phyloP scores from a whole-genome alignment of 2,797 vertebrate genomes.

The Okamejei kenojei region DNA sequence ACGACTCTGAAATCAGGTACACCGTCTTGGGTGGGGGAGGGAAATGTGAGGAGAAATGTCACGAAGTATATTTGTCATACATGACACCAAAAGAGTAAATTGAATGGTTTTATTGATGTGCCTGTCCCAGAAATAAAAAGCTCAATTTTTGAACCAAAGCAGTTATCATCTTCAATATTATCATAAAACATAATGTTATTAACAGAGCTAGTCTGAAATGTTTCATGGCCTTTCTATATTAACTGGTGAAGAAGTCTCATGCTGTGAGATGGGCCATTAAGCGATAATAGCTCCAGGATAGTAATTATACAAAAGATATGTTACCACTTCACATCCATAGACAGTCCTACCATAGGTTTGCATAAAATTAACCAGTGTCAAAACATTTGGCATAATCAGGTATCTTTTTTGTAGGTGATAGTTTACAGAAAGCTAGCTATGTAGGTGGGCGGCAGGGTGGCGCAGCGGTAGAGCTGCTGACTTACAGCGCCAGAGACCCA shows the following conservation, averaged over 20 bases:
- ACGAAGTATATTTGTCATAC: not conserved
- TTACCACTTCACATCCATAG: not conserved
- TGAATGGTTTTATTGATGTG: not conserved
- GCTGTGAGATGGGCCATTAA: not conserved
- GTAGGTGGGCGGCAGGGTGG: too few relatives aligned
- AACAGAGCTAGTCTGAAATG: not conserved
- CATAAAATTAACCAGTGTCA: not conserved
- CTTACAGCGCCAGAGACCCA: too few relatives aligned
- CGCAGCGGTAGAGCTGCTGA: too few relatives aligned
- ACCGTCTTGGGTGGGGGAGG: not conserved
- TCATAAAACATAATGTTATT: not conserved
- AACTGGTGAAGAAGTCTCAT: not conserved
- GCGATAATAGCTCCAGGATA: not conserved
- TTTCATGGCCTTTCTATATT: not conserved
- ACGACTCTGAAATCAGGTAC: too few relatives aligned
- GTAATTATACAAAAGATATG: not conserved
- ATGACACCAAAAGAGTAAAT: not conserved
- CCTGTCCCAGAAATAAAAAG: not conserved
- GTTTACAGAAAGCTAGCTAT: too few relatives aligned
- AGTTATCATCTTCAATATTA: not conserved
- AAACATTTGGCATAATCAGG: too few relatives aligned
- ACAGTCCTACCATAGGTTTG: not conserved
- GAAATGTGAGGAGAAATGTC: not conserved
- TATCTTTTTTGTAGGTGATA: too few relatives aligned
- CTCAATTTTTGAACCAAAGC: not conserved